Conservation (phyloP, 2,797 vertebrate genomes). For the Propithecus perrieri region DNA sequence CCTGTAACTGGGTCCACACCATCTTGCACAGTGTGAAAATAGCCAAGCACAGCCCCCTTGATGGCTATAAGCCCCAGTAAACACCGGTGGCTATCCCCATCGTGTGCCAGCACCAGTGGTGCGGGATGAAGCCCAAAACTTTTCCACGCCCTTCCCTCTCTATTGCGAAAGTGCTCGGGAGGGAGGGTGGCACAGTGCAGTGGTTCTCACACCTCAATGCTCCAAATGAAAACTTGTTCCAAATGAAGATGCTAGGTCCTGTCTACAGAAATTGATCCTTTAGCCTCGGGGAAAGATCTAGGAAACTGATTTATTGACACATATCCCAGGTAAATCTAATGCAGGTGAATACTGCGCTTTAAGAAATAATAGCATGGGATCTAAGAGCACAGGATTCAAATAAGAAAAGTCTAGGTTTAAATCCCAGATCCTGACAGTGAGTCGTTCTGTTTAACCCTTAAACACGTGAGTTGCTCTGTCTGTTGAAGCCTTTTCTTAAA, state of each 20-base stretch:
- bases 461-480: neutral
- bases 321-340: neutral
- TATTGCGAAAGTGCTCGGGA: neutral
- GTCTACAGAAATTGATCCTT: neutral
- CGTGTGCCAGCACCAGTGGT: neutral
- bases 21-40: neutral
- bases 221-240: neutral
- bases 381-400: neutral
- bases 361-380: neutral
- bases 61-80: neutral
- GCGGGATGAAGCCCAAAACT: neutral
- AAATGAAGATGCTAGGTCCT: neutral
- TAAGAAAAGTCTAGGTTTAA: neutral
- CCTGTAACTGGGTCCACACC: neutral
- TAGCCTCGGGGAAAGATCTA: neutral
- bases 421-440: neutral
- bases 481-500: neutral
- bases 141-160: neutral
- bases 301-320: neutral
- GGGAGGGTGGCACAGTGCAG: neutral
- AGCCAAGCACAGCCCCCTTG: neutral
- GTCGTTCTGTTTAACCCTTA: neutral
- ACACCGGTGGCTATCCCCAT: neutral
- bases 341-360: accelerated
- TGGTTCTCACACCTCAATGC: neutral